Conservation (phyloP, 2,113 vertebrate genomes). For the Bubalus kerabau region DNA sequence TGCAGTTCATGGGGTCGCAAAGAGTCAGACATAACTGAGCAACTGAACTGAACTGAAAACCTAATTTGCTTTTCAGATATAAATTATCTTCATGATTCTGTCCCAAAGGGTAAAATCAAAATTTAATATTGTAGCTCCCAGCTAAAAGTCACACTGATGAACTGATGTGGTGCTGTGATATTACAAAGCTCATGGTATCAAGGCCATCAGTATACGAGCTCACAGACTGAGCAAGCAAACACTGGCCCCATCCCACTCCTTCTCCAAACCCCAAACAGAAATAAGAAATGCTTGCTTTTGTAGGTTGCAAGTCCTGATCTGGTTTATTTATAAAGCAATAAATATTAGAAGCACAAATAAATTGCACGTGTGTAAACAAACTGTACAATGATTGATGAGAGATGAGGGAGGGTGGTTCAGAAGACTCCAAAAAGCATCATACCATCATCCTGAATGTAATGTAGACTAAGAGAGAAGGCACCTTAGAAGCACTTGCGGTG, state of each 20-base stretch:
- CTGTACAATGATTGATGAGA: slow-evolving; percentile 84
- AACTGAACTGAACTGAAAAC: not conserved
- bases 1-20: not conserved
- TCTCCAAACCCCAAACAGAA: not conserved
- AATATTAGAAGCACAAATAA: slow-evolving; percentile 90
- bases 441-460: slow-evolving; percentile 78
- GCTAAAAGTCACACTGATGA: not conserved
- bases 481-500: slow-evolving; percentile 95
- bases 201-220: not conserved
- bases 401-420: slow-evolving; percentile 73
- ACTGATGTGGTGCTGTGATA: not conserved
- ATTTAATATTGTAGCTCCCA: not conserved
- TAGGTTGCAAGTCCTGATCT: slow-evolving; percentile 81
- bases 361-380: slow-evolving; percentile 91
- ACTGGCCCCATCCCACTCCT: not conserved
- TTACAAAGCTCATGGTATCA: not conserved
- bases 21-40: not conserved
- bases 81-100: not conserved
- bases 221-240: not conserved
- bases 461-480: slow-evolving; percentile 47
- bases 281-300: slow-evolving; percentile 1
- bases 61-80: not conserved
- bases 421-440: slow-evolving; percentile 80
- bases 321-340: slow-evolving; percentile 94
- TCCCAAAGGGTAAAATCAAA: not conserved